These are phyloP conservation scores for Eueremaeus valkanovi DNA, from an alignment of 2,888 invertebrate genomes.

Conservation along the genomic window DNA sequence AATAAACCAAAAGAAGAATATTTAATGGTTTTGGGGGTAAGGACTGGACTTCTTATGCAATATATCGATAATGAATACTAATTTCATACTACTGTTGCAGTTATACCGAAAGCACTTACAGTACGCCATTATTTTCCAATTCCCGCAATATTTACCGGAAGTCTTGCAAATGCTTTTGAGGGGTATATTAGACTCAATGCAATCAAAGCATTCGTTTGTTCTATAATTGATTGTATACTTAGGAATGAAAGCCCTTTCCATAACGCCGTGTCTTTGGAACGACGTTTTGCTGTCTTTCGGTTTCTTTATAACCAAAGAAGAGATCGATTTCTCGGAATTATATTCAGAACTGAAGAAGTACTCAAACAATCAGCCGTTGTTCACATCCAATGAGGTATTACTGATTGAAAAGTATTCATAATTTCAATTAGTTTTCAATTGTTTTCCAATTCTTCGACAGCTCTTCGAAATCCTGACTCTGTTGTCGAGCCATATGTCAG, in stretches of 20 bases:
- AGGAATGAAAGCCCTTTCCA: slow-evolving; percentile 36
- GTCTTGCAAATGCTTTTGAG: slow-evolving; percentile 35
- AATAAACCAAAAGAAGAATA: slow-evolving; percentile 38
- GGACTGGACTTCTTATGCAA: neutral
- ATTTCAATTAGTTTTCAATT: neutral
- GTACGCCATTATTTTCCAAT: slow-evolving; percentile 39
- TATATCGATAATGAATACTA: neutral
- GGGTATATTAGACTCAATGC: too few relatives aligned
- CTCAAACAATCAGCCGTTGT: slow-evolving; percentile 39
- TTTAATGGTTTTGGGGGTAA: slow-evolving; percentile 39
- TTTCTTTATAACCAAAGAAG: slow-evolving; percentile 33
- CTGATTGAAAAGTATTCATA: too few relatives aligned
- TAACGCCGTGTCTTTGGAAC: slow-evolving; percentile 41
- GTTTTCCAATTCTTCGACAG: neutral
- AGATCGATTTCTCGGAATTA: slow-evolving; percentile 17
- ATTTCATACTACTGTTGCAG: slow-evolving; percentile 8
- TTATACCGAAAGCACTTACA: slow-evolving; percentile 43
- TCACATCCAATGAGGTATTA: slow-evolving; percentile 38
- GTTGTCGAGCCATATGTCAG: slow-evolving; percentile 3
- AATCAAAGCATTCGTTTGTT: neutral
- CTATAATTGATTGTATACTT: neutral
- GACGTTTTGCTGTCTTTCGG: slow-evolving; percentile 41
- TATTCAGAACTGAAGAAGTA: slow-evolving; percentile 38
- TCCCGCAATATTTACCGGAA: slow-evolving; percentile 36
- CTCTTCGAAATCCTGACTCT: slow-evolving; percentile 24